Percentiles rank a stretch among this genome's conserved stretches.
Conservation (phyloP, 2,888 invertebrate genomes). For the Atethmia centrago region DNA sequence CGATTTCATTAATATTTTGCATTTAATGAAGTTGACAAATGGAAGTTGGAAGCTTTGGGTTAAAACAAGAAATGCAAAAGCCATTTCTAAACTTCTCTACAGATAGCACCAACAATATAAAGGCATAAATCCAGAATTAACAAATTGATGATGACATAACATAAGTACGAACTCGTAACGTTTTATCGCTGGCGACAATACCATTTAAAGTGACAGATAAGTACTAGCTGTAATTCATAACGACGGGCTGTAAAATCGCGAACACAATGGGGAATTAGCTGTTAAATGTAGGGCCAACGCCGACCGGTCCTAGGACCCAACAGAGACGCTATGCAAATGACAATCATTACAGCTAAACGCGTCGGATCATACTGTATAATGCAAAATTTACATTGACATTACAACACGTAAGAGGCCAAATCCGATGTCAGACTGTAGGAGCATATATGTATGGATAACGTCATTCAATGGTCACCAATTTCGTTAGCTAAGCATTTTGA, state of each 20-base stretch:
- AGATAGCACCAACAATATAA: not conserved
- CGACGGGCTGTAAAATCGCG: slow-evolving; percentile 74
- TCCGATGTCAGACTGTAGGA: slow-evolving; percentile 37
- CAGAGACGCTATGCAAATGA: slow-evolving; percentile 64
- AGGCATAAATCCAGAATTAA: slow-evolving; percentile 54
- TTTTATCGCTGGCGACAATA: slow-evolving; percentile 70
- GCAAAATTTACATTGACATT: slow-evolving; percentile 59
- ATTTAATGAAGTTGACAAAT: not conserved
- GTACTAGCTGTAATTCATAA: slow-evolving; percentile 79
- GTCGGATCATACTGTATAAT: slow-evolving; percentile 51
- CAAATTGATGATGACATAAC: slow-evolving; percentile 60
- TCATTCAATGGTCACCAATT: slow-evolving; percentile 8
- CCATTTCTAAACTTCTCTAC: not conserved
- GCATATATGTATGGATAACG: slow-evolving; percentile 2
- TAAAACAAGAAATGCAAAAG: not conserved
- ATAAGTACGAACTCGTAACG: slow-evolving; percentile 65
- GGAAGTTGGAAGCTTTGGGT: not conserved
- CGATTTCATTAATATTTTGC: not conserved
- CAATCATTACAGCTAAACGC: slow-evolving; percentile 56
- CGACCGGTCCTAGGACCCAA: slow-evolving; percentile 55
- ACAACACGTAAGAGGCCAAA: slow-evolving; percentile 54
- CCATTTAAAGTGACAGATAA: slow-evolving; percentile 74
- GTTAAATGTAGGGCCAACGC: slow-evolving; percentile 74
- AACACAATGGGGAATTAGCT: slow-evolving; percentile 78
- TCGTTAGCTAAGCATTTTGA: not conserved